These are phyloP conservation scores for Botia kubotai DNA, from an alignment of 2,797 vertebrate species.

Conservation along the genomic window DNA sequence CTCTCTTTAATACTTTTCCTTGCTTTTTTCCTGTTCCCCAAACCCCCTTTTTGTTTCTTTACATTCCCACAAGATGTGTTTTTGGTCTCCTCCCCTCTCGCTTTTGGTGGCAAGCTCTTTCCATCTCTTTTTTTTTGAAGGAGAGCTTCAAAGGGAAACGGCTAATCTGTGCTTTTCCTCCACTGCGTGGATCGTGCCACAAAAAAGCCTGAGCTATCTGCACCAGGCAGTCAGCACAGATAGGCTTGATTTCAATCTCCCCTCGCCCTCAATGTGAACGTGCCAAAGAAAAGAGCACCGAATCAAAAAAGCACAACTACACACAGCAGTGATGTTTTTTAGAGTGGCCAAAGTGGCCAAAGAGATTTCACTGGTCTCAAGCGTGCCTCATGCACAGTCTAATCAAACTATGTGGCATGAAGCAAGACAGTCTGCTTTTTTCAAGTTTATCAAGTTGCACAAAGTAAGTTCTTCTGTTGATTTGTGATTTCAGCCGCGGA, in stretches of 20 bases:
- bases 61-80: constrained; percentile 49
- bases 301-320: not conserved
- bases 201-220: constrained; percentile 60
- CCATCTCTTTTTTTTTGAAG: constrained; percentile 13
- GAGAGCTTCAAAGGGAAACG: constrained; percentile 62
- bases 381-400: not conserved
- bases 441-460: constrained; percentile 10
- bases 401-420: constrained; percentile 21
- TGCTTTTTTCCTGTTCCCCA: constrained; percentile 23
- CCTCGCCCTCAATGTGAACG: constrained; percentile 2
- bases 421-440: constrained; percentile 1
- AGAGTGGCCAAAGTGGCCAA: constrained; percentile 28
- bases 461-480: constrained; percentile 20
- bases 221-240: constrained; percentile 56
- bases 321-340: not conserved
- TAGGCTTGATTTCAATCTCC: constrained; percentile 60
- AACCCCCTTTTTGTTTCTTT: constrained; percentile 39
- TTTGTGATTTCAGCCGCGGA: not conserved
- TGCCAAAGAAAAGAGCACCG: not conserved
- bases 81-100: constrained; percentile 46
- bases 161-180: constrained; percentile 60
- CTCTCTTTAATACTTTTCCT: constrained; percentile 37
- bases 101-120: constrained; percentile 46
- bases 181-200: constrained; percentile 38
- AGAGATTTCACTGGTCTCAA: not conserved